Conservation (phyloP, 2,888 invertebrate genomes). For the Salticus scenicus region DNA sequence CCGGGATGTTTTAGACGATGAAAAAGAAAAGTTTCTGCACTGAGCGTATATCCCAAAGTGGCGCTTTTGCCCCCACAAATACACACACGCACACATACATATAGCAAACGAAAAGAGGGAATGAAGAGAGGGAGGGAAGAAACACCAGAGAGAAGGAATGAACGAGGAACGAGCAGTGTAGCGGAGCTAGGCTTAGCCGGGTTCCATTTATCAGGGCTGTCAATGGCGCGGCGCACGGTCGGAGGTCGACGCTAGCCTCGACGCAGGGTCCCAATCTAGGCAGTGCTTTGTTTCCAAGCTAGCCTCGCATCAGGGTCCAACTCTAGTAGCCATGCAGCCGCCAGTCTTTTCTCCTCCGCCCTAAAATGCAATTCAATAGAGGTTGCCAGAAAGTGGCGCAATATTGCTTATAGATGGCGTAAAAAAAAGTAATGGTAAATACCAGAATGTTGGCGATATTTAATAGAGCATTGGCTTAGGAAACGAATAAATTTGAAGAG, state of each 20-base stretch:
- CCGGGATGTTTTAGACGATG: slow-evolving; percentile 65
- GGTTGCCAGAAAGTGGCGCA: slow-evolving; percentile 45
- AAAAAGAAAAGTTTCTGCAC: slow-evolving; percentile 59
- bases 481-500: slow-evolving; percentile 9
- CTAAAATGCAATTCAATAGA: slow-evolving; percentile 23
- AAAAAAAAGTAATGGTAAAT: background rate
- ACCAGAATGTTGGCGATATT: slow-evolving; percentile 25
- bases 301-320: slow-evolving; percentile 63
- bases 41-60: slow-evolving; percentile 53
- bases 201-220: slow-evolving; percentile 69
- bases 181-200: slow-evolving; percentile 58
- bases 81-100: slow-evolving; percentile 18
- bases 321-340: slow-evolving; percentile 60
- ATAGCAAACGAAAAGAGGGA: background rate
- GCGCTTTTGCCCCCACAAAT: slow-evolving; percentile 44
- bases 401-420: slow-evolving; percentile 20
- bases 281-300: slow-evolving; percentile 60
- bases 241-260: slow-evolving; percentile 63
- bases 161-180: slow-evolving; percentile 49
- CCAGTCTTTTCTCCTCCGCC: slow-evolving; percentile 58
- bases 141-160: slow-evolving; percentile 33
- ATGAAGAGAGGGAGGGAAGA: slow-evolving; percentile 42
- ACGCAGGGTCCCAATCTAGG: slow-evolving; percentile 62
- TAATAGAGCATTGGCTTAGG: slow-evolving; percentile 35
- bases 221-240: slow-evolving; percentile 52